A percentile compares a stretch with the other conserved stretches of the same genome.
phyloP scores from a whole-genome alignment of 2,113 vertebrate species.

The Psammodynastes pulverulentus region DNA sequence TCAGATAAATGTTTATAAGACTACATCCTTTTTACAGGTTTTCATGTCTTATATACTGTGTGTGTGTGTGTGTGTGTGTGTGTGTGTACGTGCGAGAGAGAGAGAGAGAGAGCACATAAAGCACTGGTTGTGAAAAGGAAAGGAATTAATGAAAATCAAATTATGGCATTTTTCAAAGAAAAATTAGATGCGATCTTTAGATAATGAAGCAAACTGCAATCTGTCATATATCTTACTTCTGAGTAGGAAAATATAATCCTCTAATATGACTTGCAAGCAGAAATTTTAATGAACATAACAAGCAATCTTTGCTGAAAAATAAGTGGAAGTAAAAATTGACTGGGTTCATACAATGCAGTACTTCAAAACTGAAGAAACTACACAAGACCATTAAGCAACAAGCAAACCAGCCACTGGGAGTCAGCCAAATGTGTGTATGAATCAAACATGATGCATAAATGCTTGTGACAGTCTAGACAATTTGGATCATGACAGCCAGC shows the following conservation, averaged over 20 bases:
- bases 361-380: not conserved
- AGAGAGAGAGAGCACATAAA: not conserved
- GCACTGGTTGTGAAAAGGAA: not conserved
- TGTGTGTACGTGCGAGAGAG: accelerated
- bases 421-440: not conserved
- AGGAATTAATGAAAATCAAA: not conserved
- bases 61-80: too few species aligned
- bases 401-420: not conserved
- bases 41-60: not conserved
- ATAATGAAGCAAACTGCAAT: not conserved
- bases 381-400: not conserved
- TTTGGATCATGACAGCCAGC: not conserved
- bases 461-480: not conserved
- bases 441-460: not conserved
- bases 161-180: not conserved
- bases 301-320: not conserved
- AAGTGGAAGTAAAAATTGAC: not conserved
- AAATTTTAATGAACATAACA: not conserved
- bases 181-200: not conserved
- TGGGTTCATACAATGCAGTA: not conserved
- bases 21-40: not conserved
- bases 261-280: not conserved
- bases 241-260: not conserved
- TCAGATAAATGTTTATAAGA: not conserved
- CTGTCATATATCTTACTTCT: not conserved